A percentile compares a stretch with the other conserved stretches of the same genome.
Evolutionary conservation across 1,140 invertebrate species (phyloP).

Genomic region (Drosophila guanche): DNA sequence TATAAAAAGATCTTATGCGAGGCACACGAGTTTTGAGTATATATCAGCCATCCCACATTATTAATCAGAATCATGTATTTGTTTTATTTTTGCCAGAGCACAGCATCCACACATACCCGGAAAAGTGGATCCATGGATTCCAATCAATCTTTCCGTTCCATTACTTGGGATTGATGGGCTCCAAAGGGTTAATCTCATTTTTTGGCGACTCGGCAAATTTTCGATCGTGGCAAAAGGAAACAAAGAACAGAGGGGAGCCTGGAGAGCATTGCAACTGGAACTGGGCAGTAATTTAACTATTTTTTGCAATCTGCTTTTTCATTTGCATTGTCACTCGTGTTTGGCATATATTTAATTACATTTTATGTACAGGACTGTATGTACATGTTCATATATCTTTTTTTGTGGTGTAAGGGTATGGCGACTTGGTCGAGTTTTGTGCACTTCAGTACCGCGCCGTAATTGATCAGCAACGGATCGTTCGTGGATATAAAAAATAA

Average conservation of each 20-base stretch:
- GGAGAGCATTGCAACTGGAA: not conserved
- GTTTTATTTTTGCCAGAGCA: too few relatives aligned
- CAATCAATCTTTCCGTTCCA: too few relatives aligned
- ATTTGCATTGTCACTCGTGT: slow-evolving; percentile 10
- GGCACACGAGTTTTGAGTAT: too few relatives aligned
- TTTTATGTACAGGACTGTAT: slow-evolving; percentile 42
- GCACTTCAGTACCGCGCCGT: slow-evolving; percentile 16
- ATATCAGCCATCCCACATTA: too few relatives aligned
- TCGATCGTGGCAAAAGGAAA: not conserved
- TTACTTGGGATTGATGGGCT: not conserved
- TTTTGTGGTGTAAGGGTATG: slow-evolving; percentile 13
- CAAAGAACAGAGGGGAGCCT: slow-evolving; percentile 21
- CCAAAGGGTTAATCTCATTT: slow-evolving; percentile 19
- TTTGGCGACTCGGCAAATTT: slow-evolving; percentile 40
- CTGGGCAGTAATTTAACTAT: not conserved
- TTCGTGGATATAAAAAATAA: not conserved
- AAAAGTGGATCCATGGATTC: too few relatives aligned
- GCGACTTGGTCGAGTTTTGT: slow-evolving; percentile 1
- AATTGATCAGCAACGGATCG: slow-evolving; percentile 23
- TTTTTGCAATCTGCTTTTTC: slow-evolving; percentile 8
- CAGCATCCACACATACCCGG: too few relatives aligned
- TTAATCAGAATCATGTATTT: too few relatives aligned
- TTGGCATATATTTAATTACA: slow-evolving; percentile 62
- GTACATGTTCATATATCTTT: not conserved
- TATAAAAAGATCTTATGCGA: too few relatives aligned